phyloP scores from a whole-genome alignment of 2,797 vertebrate genomes.

The Paedocypris micromegethes region DNA sequence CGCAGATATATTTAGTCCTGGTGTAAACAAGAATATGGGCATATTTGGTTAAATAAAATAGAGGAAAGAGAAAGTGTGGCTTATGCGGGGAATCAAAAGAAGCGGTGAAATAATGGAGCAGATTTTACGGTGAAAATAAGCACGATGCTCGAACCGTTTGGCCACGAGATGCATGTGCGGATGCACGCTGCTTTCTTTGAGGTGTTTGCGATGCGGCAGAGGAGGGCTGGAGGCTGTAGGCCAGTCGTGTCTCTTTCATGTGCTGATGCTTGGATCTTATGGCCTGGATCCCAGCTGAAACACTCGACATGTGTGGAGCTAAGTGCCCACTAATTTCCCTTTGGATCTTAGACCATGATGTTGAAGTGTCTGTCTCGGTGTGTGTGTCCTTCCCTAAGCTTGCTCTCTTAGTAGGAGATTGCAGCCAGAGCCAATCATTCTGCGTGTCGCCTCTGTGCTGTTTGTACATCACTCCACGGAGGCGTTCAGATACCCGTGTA shows the following conservation, averaged over 20 bases:
- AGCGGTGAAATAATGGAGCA: constrained; percentile 13
- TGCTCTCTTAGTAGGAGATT: constrained; percentile 24
- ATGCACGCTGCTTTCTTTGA: constrained; percentile 34
- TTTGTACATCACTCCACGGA: constrained; percentile 43
- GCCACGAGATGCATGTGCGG: constrained; percentile 24
- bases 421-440: constrained; percentile 34
- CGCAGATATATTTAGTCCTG: constrained; percentile 21
- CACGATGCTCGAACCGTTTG: not conserved
- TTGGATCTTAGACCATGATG: constrained; percentile 56
- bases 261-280: constrained; percentile 61
- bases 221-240: constrained; percentile 41
- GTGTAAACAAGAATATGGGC: constrained; percentile 19
- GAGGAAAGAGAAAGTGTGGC: constrained; percentile 5
- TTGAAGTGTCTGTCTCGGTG: constrained; percentile 40
- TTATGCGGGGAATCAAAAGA: constrained; percentile 15
- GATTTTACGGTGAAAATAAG: constrained; percentile 11
- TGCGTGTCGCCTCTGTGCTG: constrained; percentile 19
- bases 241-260: constrained; percentile 63
- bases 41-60: not conserved
- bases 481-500: constrained; percentile 23
- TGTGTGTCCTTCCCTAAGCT: constrained; percentile 25
- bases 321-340: constrained; percentile 67
- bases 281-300: constrained; percentile 58
- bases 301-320: constrained; percentile 61
- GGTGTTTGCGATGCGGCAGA: constrained; percentile 31